phyloP scores from a whole-genome alignment of 2,888 invertebrate genomes.

The Synergus itoensis region DNA sequence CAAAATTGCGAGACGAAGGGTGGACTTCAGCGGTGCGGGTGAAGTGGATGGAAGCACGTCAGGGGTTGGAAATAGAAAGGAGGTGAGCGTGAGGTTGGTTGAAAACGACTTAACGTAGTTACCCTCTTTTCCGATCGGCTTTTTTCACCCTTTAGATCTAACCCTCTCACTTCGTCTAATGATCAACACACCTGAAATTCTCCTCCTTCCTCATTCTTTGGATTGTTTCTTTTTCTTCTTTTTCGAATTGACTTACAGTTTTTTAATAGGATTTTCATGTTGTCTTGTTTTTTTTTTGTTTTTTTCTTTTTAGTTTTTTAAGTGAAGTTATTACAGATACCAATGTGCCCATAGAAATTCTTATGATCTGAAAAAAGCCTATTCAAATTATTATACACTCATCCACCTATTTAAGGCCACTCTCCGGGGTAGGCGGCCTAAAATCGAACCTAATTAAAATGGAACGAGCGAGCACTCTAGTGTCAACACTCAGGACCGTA shows the following conservation, averaged over 20 bases:
- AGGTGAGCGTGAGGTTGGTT: not conserved
- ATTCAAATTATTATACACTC: too few species aligned
- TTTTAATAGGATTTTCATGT: not conserved
- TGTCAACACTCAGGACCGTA: too few species aligned
- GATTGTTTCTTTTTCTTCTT: not conserved
- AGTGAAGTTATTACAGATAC: too few species aligned
- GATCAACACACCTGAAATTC: not conserved
- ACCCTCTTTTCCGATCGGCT: not conserved
- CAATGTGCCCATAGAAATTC: too few species aligned
- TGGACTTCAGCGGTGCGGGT: not conserved
- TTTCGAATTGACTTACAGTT: not conserved
- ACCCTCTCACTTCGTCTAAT: slow-evolving; percentile 3
- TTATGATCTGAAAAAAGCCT: too few species aligned
- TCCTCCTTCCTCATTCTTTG: not conserved
- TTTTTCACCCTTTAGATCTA: not conserved
- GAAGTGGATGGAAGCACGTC: not conserved
- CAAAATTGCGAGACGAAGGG: slow-evolving; percentile 17
- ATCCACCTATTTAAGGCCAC: too few species aligned
- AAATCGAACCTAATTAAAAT: too few species aligned
- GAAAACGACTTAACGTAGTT: slow-evolving; percentile 2
- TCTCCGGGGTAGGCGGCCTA: too few species aligned
- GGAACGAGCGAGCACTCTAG: too few species aligned
- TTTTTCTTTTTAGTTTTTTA: not conserved
- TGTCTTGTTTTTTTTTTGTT: too few species aligned
- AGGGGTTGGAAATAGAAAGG: not conserved